These are phyloP conservation scores for Stomorhina lunata DNA, from an alignment of 2,888 invertebrate species.

Conservation along the genomic window DNA sequence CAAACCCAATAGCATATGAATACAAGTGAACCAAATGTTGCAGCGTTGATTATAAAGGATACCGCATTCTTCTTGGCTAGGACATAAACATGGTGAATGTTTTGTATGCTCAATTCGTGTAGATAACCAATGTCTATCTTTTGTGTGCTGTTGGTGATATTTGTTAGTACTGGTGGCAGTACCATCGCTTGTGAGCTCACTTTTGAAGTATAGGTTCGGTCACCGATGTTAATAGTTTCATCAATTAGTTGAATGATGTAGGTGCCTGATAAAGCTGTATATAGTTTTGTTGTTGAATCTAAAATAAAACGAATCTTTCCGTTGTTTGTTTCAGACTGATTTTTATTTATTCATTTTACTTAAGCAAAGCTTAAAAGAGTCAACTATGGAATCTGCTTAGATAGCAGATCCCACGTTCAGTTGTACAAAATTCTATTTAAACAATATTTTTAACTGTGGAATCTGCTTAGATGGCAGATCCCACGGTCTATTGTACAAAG, in stretches of 20 bases:
- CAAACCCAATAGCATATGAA: neutral
- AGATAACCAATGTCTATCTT: neutral
- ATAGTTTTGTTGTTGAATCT: too few relatives aligned
- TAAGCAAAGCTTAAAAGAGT: too few relatives aligned
- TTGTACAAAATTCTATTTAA: too few relatives aligned
- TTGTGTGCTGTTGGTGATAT: neutral
- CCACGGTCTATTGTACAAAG: too few relatives aligned
- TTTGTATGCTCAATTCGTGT: neutral
- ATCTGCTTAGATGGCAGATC: too few relatives aligned
- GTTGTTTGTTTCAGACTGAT: too few relatives aligned
- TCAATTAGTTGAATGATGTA: neutral
- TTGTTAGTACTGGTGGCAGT: neutral
- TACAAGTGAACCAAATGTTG: neutral
- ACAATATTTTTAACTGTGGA: too few relatives aligned
- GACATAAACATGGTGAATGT: neutral
- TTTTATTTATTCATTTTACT: too few relatives aligned
- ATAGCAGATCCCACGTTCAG: too few relatives aligned
- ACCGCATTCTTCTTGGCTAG: neutral
- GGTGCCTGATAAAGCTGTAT: neutral
- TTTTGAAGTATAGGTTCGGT: neutral
- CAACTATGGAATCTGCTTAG: too few relatives aligned
- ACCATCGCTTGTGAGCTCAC: neutral
- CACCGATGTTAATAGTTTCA: neutral
- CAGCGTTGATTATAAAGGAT: neutral
- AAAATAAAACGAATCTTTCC: too few relatives aligned